phyloP scores from a whole-genome alignment of 2,888 invertebrate genomes.

The Coecobrya sp. region DNA sequence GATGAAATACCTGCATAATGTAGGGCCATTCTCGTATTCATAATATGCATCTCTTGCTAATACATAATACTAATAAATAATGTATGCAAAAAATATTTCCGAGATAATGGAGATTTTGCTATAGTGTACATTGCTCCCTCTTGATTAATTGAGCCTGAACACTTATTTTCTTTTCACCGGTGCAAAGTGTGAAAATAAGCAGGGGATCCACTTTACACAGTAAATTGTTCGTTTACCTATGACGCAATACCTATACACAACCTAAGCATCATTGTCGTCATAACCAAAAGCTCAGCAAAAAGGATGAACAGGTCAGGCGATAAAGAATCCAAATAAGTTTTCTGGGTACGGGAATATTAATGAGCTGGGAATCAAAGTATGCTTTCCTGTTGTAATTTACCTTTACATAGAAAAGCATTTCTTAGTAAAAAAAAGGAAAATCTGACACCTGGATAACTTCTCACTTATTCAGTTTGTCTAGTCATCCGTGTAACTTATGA shows the following conservation, averaged over 20 bases:
- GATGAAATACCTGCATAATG: no score
- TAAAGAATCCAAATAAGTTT: background rate
- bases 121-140: background rate
- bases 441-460: background rate
- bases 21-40: no score
- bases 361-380: background rate
- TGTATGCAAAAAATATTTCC: background rate
- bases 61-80: background rate
- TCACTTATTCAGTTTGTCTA: background rate
- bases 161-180: background rate
- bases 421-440: background rate
- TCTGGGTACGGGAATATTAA: background rate
- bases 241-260: background rate
- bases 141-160: slow-evolving; percentile 33
- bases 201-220: background rate
- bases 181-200: background rate
- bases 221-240: background rate
- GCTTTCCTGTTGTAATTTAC: background rate
- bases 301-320: background rate
- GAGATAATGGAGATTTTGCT: background rate
- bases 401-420: background rate
- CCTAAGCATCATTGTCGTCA: background rate
- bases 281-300: background rate
- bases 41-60: background rate
- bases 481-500: background rate